Base-by-base conservation (phyloP, 2,113 vertebrate species). In the Oncorhynchus nerka region DNA sequence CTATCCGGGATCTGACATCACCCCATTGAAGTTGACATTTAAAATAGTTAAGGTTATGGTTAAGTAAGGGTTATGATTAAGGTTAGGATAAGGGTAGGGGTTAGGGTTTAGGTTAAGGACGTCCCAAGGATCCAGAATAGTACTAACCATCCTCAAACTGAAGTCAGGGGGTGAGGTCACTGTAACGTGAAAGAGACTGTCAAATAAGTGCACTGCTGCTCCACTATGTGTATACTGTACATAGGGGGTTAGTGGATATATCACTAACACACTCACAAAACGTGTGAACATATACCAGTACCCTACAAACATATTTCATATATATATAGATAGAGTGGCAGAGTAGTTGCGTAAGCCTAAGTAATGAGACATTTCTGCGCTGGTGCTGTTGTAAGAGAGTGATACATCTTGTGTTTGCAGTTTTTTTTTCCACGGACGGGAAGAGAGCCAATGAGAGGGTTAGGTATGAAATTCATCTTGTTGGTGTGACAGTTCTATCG, bases 401-500 rank as follows among this genome's bases (percentile, higher is more conserved):
- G 55, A 57, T 15, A 20, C 15, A 55, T 19, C 51, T 16, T 62
- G 59, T 62, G 4, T 55, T 16, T 55, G 51, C 15, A 5, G 16
- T 55, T 55, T 55, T 55, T 55, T 55, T 62, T 51, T 81, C 82
- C 34, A 55, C 78, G 76, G 62, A 7, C 70, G 75, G 72, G 22
- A 70, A 70, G 79, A 73, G 45, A 69, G 72, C 73, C 74, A 77
- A 15, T 11, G 39, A 45, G 39, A 45, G 9, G 39, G 39, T 45
- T 20, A 85, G 68, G 66, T 74, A 67, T 70, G 15, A 62, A 34
- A 57, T 73, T 67, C 5, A 74, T 70, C 62, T 70, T 74, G 67
- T 66, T 81, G 75, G 61, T 79, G 70, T 79, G 86, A 81, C 75
- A 75, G 79, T 81, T 82, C 79, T 83, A 13, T 82, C 76, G 86